Evolutionary conservation across 2,797 vertebrate genomes (phyloP).

Genomic region (Neoniphon sammara): DNA sequence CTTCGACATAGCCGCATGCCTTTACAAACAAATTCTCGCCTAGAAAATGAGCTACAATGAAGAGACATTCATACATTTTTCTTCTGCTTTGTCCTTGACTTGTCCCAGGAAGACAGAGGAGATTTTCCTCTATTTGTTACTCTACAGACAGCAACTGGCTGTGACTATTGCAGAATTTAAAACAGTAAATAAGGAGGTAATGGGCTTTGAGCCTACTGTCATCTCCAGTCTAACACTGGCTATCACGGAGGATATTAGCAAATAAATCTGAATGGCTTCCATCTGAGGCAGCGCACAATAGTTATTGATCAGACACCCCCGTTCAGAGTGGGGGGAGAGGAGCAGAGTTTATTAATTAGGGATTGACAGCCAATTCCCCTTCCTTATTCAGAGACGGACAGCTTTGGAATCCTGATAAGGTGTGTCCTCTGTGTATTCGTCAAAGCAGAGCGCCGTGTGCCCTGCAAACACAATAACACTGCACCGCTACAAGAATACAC

Average conservation of each 20-base stretch:
- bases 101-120: conserved; percentile 63
- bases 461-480: conserved; percentile 61
- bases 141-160: conserved; percentile 67
- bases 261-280: conserved; percentile 89
- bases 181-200: conserved; percentile 83
- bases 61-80: conserved; percentile 55
- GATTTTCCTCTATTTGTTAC: conserved; percentile 75
- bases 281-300: conserved; percentile 77
- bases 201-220: conserved; percentile 80
- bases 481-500: conserved; percentile 39
- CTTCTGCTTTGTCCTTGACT: conserved; percentile 75
- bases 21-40: conserved; percentile 39
- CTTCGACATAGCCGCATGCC: conserved; percentile 18
- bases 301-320: conserved; percentile 85
- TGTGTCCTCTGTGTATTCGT: conserved; percentile 66
- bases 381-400: conserved; percentile 77
- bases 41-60: conserved; percentile 56
- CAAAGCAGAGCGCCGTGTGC: conserved; percentile 15
- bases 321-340: conserved; percentile 65
- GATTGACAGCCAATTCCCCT: conserved; percentile 89
- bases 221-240: conserved; percentile 77
- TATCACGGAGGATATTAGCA: conserved; percentile 86
- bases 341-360: conserved; percentile 91
- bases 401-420: conserved; percentile 80
- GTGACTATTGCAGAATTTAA: conserved; percentile 79